Percentiles rank a stretch among this genome's conserved stretches.
Evolutionary conservation across 2,797 vertebrate genomes (phyloP).

Genomic region (Sebastiscus tertius): DNA sequence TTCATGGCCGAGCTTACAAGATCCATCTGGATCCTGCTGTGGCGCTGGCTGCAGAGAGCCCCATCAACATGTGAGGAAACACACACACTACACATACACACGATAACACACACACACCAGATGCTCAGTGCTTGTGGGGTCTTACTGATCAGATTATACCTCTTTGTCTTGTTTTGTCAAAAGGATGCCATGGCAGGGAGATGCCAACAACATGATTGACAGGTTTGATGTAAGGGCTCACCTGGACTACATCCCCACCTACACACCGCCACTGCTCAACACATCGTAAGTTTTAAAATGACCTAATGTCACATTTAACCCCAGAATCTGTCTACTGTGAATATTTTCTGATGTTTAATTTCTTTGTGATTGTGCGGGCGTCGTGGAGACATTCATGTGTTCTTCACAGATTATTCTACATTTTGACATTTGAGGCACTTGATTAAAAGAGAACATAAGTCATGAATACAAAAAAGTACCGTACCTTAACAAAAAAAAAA

Average conservation of each 20-base stretch:
- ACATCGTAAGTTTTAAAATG: slow-evolving; percentile 85
- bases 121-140: background rate
- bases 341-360: background rate
- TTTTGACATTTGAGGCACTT: background rate
- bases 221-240: slow-evolving; percentile 96
- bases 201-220: slow-evolving; percentile 97
- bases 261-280: slow-evolving; percentile 89
- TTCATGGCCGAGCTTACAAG: slow-evolving; percentile 97
- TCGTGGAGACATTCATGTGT: background rate
- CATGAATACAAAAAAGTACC: background rate
- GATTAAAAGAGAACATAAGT: background rate
- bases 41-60: slow-evolving; percentile 93
- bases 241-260: slow-evolving; percentile 94
- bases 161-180: background rate
- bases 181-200: slow-evolving; percentile 99
- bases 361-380: background rate
- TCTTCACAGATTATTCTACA: background rate
- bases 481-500: background rate
- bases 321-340: background rate
- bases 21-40: slow-evolving; percentile 95
- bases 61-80: slow-evolving; percentile 91
- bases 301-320: background rate
- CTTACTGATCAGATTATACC: background rate
- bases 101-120: background rate
- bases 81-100: background rate